Base-by-base conservation (phyloP, 2,113 vertebrate genomes). In the Pterocles gutturalis region DNA sequence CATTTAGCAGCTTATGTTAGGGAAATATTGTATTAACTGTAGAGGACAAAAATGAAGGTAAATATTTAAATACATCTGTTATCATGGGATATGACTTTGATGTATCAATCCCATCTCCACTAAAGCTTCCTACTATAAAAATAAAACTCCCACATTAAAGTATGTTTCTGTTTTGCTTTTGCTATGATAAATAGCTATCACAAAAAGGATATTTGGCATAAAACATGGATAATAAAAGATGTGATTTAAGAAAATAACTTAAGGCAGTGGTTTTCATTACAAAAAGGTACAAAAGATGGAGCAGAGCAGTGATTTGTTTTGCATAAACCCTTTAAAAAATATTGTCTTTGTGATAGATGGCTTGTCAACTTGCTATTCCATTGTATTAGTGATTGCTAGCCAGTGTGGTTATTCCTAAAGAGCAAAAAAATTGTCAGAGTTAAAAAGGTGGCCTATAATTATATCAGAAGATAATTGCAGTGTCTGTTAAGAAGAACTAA, bases 61-160 rank as follows among this genome's bases (percentile, higher is more conserved):
- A 97, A 97, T 96, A 96, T 97, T 98, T 97, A 97, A 97, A 95
- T 91, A 83, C 54, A 86, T 88, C 78, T 88, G 34, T 97, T 97
- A 64, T 82, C 79, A 82, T 65, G n/a, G 72, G 95, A 95, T 95
- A 73, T 94, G 83, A 34, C 58, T 96, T 96, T 88, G 80, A 86
- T 96, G n/a, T 86, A 90, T 94, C 91, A 97, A 93, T 94, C 72
- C 41, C 29, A 79, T 87, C 64, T 96, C 69, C 26, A 90, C 51
- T 80, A 70, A 96, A 96, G 79, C 57, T 36, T 96, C 49, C 49
- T 64, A 77, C 41, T 90, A 80, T 57, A 93, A 91, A 94, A 90
- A 91, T 89, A 76, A 93, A 95, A 92, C 34, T 89, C 86, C 54
- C 65, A 91, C 43, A 80, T 2, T 87, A 75, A 97, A 91, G 34